Conservation (phyloP, 2,113 vertebrate genomes). For the Nerophis lumbriciformis region DNA sequence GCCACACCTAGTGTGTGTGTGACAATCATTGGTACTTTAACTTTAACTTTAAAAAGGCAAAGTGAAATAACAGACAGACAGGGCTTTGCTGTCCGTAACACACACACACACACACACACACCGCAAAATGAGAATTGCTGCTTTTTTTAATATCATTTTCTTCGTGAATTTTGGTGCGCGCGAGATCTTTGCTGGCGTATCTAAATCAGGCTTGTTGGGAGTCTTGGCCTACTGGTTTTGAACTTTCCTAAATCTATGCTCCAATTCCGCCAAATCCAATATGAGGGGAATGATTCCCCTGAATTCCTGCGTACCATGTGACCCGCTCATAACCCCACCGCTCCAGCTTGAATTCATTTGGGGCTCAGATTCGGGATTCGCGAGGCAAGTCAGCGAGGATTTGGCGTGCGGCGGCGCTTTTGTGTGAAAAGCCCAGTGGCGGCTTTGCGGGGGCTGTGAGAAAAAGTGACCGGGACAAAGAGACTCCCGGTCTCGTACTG, state of each 20-base stretch:
- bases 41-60: too few relatives aligned
- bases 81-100: too few relatives aligned
- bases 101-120: too few relatives aligned
- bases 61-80: too few relatives aligned
- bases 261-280: constrained; percentile 67
- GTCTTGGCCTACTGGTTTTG: not conserved
- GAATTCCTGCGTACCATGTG: constrained; percentile 69
- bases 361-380: constrained; percentile 58
- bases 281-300: constrained; percentile 69
- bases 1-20: too few relatives aligned
- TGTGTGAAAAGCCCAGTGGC: constrained; percentile 39
- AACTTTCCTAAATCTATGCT: constrained; percentile 38
- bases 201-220: not conserved
- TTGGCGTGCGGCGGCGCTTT: constrained; percentile 52
- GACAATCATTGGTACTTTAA: too few relatives aligned
- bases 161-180: not conserved
- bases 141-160: not conserved
- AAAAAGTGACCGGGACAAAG: constrained; percentile 36
- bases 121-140: too few relatives aligned
- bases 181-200: not conserved
- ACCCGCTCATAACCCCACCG: constrained; percentile 67
- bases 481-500: not conserved
- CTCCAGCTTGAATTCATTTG: constrained; percentile 71
- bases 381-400: constrained; percentile 58
- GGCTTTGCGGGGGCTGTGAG: constrained; percentile 40